Evolutionary conservation across 30 jellyfish, hydroid and myxozoan species (phyloP).

Genomic region (Hydra vulgaris): DNA sequence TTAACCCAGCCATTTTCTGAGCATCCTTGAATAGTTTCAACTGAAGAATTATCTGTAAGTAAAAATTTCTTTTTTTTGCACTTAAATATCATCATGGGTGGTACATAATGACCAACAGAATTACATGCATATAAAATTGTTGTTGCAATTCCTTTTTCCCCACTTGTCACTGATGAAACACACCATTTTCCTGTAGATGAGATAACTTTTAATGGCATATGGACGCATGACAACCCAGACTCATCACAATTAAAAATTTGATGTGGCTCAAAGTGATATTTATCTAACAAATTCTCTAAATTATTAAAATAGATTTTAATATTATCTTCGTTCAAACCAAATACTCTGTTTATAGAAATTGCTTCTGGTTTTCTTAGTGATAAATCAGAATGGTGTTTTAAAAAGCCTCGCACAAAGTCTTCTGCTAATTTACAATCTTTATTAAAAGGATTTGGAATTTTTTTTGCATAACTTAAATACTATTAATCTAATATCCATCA

Average conservation of each 20-base stretch:
- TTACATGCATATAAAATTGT: conserved; percentile 9
- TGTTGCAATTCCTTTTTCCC: conserved; percentile 34
- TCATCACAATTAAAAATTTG: conserved; percentile 44
- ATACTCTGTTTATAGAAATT: conserved; percentile 39
- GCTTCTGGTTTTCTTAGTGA: conserved; percentile 40
- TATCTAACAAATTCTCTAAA: conserved; percentile 20
- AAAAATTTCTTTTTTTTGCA: conserved; percentile 42
- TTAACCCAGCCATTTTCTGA: conserved; percentile 57
- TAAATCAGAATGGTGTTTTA: conserved; percentile 18
- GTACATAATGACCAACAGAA: conserved; percentile 29
- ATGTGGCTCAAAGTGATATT: conserved; percentile 28
- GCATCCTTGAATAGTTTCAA: conserved; percentile 45
- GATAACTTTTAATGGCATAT: conserved; percentile 43
- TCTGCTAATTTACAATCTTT: conserved; percentile 24
- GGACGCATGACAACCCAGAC: conserved; percentile 48
- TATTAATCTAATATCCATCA: conserved; percentile 25
- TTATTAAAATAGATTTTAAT: conserved; percentile 18
- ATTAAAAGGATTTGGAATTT: conserved; percentile 28
- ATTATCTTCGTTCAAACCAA: conserved; percentile 29
- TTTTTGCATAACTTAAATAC: conserved; percentile 26
- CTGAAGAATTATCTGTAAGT: conserved; percentile 38
- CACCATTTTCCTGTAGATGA: conserved; percentile 37
- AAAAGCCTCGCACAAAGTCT: conserved; percentile 37
- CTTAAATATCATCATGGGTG: conserved; percentile 43
- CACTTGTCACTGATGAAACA: conserved; percentile 53